These are phyloP conservation scores for Sinosuthora webbiana DNA, from an alignment of 2,113 vertebrate species.

Conservation along the genomic window DNA sequence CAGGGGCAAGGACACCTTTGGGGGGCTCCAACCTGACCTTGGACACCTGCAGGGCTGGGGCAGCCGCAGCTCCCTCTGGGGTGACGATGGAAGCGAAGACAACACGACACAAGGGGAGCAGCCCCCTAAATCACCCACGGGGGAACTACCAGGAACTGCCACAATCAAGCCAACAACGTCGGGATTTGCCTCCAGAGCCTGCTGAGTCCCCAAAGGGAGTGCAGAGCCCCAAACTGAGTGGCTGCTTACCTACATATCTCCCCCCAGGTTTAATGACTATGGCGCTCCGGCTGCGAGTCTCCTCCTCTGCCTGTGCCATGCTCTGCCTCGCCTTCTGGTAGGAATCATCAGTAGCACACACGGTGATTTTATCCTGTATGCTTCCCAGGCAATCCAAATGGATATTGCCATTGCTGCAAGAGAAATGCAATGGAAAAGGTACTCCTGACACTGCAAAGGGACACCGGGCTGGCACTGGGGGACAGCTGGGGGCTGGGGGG, in stretches of 20 bases:
- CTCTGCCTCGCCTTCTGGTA: constrained; percentile 96
- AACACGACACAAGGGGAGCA: neutral
- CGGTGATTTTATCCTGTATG: constrained; percentile 97
- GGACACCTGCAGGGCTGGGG: neutral
- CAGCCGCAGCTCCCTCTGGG: neutral
- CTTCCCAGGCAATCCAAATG: constrained; percentile 94
- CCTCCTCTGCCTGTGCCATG: constrained; percentile 96
- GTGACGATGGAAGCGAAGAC: fast-evolving
- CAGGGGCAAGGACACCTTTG: neutral
- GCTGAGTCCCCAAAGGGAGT: fast-evolving
- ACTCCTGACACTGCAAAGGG: neutral
- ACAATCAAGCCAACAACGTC: neutral
- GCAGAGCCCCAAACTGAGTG: neutral
- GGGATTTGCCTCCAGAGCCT: neutral
- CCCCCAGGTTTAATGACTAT: constrained; percentile 97
- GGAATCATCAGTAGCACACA: constrained; percentile 95
- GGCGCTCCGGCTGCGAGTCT: constrained; percentile 90
- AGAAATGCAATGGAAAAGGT: neutral
- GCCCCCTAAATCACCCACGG: fast-evolving
- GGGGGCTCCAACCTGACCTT: neutral
- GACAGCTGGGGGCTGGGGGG: neutral
- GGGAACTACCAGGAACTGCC: neutral
- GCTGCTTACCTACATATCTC: constrained; percentile 85
- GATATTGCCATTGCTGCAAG: constrained; percentile 84
- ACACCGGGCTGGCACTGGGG: neutral